phyloP scores from a whole-genome alignment of 2,888 invertebrate species.

The Dusona sp. region DNA sequence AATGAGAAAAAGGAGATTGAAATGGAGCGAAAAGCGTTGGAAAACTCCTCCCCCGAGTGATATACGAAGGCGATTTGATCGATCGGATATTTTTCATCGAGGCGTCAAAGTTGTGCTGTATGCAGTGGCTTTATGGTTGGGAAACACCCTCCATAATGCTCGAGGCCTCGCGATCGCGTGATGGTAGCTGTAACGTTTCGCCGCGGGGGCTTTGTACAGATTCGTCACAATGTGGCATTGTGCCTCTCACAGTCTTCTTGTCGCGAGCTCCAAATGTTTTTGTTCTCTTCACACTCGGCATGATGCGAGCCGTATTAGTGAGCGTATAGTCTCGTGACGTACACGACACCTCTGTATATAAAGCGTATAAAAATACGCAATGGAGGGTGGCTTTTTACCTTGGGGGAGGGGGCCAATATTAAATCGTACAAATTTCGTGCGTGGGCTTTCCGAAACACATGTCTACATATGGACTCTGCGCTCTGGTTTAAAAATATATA shows the following conservation, averaged over 20 bases:
- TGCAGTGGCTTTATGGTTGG: constrained; percentile 58
- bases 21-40: constrained; percentile 24
- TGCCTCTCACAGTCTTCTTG: constrained; percentile 77
- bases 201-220: constrained; percentile 74
- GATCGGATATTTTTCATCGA: constrained; percentile 59
- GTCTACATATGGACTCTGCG: neutral
- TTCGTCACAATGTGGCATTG: constrained; percentile 81
- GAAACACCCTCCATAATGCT: constrained; percentile 48
- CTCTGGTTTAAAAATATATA: neutral
- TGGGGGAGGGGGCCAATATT: neutral
- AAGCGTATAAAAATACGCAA: constrained; percentile 54
- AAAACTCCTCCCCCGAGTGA: constrained; percentile 53
- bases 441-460: constrained; percentile 28
- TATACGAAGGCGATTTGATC: constrained; percentile 50
- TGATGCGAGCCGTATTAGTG: constrained; percentile 53
- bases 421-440: constrained; percentile 25
- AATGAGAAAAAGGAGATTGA: constrained; percentile 17
- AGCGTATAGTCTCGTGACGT: constrained; percentile 48
- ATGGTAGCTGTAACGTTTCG: constrained; percentile 59
- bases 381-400: constrained; percentile 25
- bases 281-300: constrained; percentile 69
- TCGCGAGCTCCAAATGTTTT: constrained; percentile 72
- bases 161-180: constrained; percentile 47
- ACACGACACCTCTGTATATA: constrained; percentile 47
- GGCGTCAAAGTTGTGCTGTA: constrained; percentile 11